Evolutionary conservation across 2,888 invertebrate genomes (phyloP).

Genomic region (Chrysina gloriosa): DNA sequence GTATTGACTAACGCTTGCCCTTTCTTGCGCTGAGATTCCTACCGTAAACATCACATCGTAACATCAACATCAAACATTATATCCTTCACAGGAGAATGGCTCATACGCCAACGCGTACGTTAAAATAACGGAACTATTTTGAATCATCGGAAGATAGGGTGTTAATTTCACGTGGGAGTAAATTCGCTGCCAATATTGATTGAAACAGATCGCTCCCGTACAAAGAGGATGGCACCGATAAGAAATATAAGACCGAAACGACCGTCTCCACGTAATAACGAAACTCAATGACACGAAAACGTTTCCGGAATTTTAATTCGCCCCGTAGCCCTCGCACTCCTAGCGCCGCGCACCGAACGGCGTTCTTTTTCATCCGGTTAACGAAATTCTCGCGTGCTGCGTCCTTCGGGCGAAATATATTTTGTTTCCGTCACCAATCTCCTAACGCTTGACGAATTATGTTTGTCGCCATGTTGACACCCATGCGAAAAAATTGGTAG

Average conservation of each 20-base stretch:
- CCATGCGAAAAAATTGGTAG: too few relatives aligned
- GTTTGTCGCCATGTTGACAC: too few relatives aligned
- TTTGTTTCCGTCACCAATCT: neutral
- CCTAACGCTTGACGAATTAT: neutral
- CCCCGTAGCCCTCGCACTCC: neutral
- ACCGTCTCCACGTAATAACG: conserved; percentile 8
- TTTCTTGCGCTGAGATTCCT: too few relatives aligned
- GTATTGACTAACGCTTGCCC: too few relatives aligned
- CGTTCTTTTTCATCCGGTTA: neutral
- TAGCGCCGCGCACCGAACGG: too few relatives aligned
- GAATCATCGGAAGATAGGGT: neutral
- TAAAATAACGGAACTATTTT: too few relatives aligned
- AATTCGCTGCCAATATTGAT: neutral
- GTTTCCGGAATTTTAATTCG: conserved; percentile 22
- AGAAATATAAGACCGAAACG: neutral
- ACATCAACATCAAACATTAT: too few relatives aligned
- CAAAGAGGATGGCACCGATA: neutral
- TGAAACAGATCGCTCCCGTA: neutral
- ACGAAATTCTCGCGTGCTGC: neutral
- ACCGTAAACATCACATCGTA: too few relatives aligned
- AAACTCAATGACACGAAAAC: conserved; percentile 19
- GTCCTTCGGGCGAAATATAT: neutral
- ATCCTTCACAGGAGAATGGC: too few relatives aligned
- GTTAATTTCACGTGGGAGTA: neutral
- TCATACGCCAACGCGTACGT: too few relatives aligned